These are phyloP conservation scores for Micropterix aruncella DNA, from an alignment of 2,888 invertebrate species.

Conservation along the genomic window DNA sequence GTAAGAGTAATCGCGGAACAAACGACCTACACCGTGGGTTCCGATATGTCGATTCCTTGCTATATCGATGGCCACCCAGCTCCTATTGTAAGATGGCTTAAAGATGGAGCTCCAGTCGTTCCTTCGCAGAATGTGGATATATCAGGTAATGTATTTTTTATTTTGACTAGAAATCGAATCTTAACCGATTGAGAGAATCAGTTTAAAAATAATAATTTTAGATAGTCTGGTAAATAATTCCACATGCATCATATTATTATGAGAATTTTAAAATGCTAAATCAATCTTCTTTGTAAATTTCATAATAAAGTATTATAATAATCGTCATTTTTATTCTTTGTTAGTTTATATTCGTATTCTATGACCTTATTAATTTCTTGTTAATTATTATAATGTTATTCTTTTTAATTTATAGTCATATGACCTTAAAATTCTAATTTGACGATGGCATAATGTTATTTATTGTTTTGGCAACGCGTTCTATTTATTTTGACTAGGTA, in stretches of 20 bases:
- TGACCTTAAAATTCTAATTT: too few species aligned
- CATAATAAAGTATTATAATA: not conserved
- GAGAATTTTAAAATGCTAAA: slow-evolving; percentile 1
- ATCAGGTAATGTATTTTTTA: too few species aligned
- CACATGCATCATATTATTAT: not conserved
- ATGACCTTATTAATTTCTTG: too few species aligned
- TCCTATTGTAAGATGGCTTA: slow-evolving; percentile 70
- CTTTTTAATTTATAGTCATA: too few species aligned
- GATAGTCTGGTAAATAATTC: too few species aligned
- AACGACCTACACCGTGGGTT: slow-evolving; percentile 46
- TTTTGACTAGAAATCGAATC: too few species aligned
- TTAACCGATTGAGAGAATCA: too few species aligned
- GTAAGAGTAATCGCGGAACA: slow-evolving; percentile 43
- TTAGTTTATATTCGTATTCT: not conserved
- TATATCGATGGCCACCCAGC: slow-evolving; percentile 64
- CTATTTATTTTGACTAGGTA: too few species aligned
- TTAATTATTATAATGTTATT: too few species aligned
- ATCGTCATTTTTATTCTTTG: not conserved
- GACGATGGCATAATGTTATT: too few species aligned
- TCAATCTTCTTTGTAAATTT: not conserved
- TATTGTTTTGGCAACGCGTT: too few species aligned
- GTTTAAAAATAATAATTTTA: too few species aligned
- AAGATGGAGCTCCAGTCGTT: slow-evolving; percentile 47
- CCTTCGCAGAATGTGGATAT: slow-evolving; percentile 45
- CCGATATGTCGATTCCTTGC: slow-evolving; percentile 57